Percentiles rank a stretch among this genome's conserved stretches.
These are phyloP conservation scores for Cephus runcator DNA, from an alignment of 2,888 invertebrate genomes.

Conservation along the genomic window DNA sequence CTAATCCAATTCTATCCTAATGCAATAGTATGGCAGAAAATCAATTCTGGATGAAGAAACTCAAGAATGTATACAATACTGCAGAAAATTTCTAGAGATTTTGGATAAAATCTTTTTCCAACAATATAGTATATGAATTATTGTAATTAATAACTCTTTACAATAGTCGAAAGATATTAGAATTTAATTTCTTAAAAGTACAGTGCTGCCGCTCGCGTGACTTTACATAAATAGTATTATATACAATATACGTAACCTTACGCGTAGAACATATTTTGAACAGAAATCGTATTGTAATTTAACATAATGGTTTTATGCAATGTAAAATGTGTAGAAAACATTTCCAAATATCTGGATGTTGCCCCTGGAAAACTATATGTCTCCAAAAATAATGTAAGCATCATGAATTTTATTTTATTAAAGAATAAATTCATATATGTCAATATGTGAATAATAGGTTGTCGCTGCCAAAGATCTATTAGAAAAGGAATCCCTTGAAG, in stretches of 20 bases:
- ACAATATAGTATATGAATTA: background rate
- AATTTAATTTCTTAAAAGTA: background rate
- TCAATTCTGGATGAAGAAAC: background rate
- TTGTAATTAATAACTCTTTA: background rate
- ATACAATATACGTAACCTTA: background rate
- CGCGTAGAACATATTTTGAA: background rate
- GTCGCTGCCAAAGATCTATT: constrained; percentile 37
- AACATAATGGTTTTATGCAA: constrained; percentile 56
- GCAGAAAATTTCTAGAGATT: background rate
- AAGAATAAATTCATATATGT: background rate
- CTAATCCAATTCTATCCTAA: background rate
- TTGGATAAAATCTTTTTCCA: background rate
- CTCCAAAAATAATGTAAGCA: constrained; percentile 53
- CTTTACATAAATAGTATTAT: constrained; percentile 1
- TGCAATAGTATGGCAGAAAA: background rate
- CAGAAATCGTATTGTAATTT: background rate
- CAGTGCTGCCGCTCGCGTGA: constrained; percentile 14
- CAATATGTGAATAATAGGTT: constrained; percentile 32
- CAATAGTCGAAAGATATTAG: background rate
- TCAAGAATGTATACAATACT: background rate
- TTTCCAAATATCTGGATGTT: constrained; percentile 53
- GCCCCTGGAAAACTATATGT: constrained; percentile 44
- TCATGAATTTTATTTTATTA: constrained; percentile 7
- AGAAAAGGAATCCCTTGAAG: constrained; percentile 44
- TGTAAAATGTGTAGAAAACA: constrained; percentile 52